Evolutionary conservation across 1,140 invertebrate genomes (phyloP), one percentile per base, ranked within the genome.

Genomic region (Mactra quadrangularis): DNA sequence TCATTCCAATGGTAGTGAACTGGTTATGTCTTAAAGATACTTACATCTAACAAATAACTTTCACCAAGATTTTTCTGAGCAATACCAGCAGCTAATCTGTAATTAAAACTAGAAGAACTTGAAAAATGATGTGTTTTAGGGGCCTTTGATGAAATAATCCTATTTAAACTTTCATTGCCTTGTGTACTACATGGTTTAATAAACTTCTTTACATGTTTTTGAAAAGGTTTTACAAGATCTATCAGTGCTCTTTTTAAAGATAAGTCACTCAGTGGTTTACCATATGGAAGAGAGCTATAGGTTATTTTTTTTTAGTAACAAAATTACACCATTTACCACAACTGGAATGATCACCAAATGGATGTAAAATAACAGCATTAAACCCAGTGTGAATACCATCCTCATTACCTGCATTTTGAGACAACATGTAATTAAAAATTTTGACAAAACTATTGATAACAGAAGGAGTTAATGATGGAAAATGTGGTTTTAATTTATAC

Each of bases 111-210:
- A 3, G 27, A 27, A 17, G 70, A 82, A 31, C 70, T 70, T 50
- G n/a, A 31, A 41, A 70, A 81, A 47, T 45, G 53, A 7, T 81
- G 27, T 38, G 41, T 50, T 53, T 75, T 64, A 25, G 78, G 66
- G n/a, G 52, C 66, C 59, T 82, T 72, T 33, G 66, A 62, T 25
- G 68, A 33, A 41, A 71, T 27, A 29, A 27, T 81, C 17, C 62
- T 45, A 60, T 82, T 82, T 17, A 82, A 62, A 38, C 45, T 74
- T 66, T 82, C 70, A 47, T 82, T 82, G 3, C 57, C 19, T 55
- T 74, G 79, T 3, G 79, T 82, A 50, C 79, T 82, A 13, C 47
- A 45, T n/a, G 74, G 29, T 11, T 7, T 47, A 19, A 7, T 47
- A 11, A 47, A 47, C 19, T 47, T 47, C 7, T 47, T 11, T 7